Base-by-base conservation (phyloP, 2,113 vertebrate genomes). In the Cairina moschata region DNA sequence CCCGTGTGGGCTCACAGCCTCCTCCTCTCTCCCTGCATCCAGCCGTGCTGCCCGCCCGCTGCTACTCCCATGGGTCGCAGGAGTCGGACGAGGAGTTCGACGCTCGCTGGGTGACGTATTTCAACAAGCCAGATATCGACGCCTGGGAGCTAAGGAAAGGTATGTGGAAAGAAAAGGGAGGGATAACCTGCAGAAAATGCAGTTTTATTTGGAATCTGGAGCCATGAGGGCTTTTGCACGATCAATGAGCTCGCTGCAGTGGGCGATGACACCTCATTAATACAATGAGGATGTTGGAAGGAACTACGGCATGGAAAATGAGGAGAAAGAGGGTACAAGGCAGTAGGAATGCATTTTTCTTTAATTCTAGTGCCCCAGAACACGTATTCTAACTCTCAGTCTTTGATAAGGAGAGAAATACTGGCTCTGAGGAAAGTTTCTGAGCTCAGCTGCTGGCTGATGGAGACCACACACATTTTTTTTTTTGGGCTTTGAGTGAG, bases 21-120 rank as follows among this genome's bases (percentile, higher is more conserved):
- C 23, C 78, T 38, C 25, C 66, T 34, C 68, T 62, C 65, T 36
- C 58, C 54, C 34, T 28, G 59, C 12, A 0, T 82, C 1, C 92
- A 99, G 99, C 98, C 91, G 95, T 98, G 8, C 67, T 98, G 86
- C 98, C 97, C 23, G 95, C 97, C 84, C 98, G 99, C 95, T 98
- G 98, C 97, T 99, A 99, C 96, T 99, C 99, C 58, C 99, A 99
- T n/a, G 98, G 97, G 21, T 98, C 98, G 67, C 98, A 98, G 68
- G 99, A 99, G 97, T 98, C 99, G 21, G 99, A 99, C 54, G 99
- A 99, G 86, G 99, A 99, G 95, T 99, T 99, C 44, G 99, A 99
- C 94, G 98, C 99, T 93, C 99, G 99, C 75, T 99, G 99, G 99
- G 98, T 99, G 92, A 99, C 99, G 0, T 99, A 99, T 92, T 99